These are phyloP conservation scores for Bubo scandiacus DNA, from an alignment of 2,113 vertebrate genomes.

Conservation along the genomic window DNA sequence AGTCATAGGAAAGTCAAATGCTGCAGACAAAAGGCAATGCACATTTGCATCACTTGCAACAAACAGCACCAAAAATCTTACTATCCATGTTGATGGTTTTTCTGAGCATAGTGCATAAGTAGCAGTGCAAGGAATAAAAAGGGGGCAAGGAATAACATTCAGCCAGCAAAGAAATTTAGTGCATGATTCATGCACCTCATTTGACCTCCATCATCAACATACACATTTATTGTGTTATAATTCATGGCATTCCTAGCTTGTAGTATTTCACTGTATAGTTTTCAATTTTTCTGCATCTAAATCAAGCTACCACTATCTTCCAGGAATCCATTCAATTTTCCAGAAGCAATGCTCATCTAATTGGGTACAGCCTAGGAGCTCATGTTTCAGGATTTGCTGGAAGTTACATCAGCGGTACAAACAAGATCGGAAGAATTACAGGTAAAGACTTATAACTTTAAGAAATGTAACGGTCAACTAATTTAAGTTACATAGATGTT, in stretches of 20 bases:
- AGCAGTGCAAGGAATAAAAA: not conserved
- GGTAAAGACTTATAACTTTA: slow-evolving; percentile 70
- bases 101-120: not conserved
- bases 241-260: not conserved
- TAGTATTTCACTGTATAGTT: not conserved
- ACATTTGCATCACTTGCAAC: not conserved
- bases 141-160: not conserved
- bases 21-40: not conserved
- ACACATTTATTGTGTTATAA: not conserved
- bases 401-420: slow-evolving; percentile 76
- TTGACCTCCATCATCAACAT: not conserved
- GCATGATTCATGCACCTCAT: not conserved
- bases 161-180: not conserved
- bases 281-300: not conserved
- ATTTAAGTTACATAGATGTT: not conserved
- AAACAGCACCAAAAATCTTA: not conserved
- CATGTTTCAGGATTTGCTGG: slow-evolving; percentile 96
- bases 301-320: slow-evolving; percentile 35
- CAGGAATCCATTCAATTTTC: slow-evolving; percentile 82
- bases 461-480: not conserved
- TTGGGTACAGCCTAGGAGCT: slow-evolving; percentile 96
- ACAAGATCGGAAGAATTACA: slow-evolving; percentile 93
- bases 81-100: not conserved
- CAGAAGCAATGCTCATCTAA: slow-evolving; percentile 84
- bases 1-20: not conserved